Evolutionary conservation across 2,113 vertebrate species (phyloP).

Genomic region (Podocnemis expansa): DNA sequence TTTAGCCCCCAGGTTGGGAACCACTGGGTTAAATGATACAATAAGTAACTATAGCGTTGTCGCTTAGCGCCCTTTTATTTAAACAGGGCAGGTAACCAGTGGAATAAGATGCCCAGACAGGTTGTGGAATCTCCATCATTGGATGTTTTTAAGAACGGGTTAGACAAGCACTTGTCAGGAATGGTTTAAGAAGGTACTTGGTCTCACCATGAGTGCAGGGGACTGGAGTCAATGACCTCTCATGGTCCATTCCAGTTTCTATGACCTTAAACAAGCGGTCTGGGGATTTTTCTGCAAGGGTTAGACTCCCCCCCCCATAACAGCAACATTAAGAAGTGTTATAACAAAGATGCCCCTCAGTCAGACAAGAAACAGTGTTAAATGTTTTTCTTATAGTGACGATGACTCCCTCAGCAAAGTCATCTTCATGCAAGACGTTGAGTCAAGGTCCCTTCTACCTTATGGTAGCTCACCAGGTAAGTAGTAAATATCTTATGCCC

Average conservation of each 20-base stretch:
- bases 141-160: too few species aligned
- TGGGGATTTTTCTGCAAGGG: background rate
- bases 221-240: too few species aligned
- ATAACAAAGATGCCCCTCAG: background rate
- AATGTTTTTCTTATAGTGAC: background rate
- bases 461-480: background rate
- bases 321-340: background rate
- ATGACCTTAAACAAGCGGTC: too few species aligned
- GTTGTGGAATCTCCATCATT: too few species aligned
- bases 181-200: too few species aligned
- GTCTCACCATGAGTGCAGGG: too few species aligned
- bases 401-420: background rate
- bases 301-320: background rate
- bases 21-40: background rate
- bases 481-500: background rate
- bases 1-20: too few species aligned
- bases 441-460: background rate
- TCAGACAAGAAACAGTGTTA: background rate
- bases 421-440: background rate
- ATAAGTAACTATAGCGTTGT: background rate
- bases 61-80: background rate
- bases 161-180: too few species aligned
- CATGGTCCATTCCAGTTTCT: too few species aligned
- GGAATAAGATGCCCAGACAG: too few species aligned
- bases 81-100: too few species aligned